phyloP scores from a whole-genome alignment of 2,888 invertebrate genomes.

The Athrips mouffetella region DNA sequence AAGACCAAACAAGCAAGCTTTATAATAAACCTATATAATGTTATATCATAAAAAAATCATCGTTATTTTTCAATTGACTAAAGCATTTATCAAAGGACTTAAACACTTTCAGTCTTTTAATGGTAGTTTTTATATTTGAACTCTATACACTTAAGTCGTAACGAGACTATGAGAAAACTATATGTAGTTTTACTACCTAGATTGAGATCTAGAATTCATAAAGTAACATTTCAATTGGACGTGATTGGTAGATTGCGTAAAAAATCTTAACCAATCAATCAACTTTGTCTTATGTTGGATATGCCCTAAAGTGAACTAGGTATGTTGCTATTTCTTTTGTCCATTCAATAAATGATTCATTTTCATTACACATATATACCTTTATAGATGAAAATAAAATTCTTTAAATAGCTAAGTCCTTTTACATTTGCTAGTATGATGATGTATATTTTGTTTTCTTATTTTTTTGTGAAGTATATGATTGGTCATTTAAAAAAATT shows the following conservation, averaged over 20 bases:
- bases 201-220: constrained; percentile 11
- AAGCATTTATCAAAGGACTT: too few relatives aligned
- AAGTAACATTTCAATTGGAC: constrained; percentile 14
- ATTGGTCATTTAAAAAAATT: too few relatives aligned
- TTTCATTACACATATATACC: constrained; percentile 2
- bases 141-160: too few relatives aligned
- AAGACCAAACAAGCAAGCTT: too few relatives aligned
- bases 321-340: constrained; percentile 11
- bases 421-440: neutral
- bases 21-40: too few relatives aligned
- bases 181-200: neutral
- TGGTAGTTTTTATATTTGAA: too few relatives aligned
- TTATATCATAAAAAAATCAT: too few relatives aligned
- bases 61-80: too few relatives aligned
- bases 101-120: too few relatives aligned
- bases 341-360: constrained; percentile 6
- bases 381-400: constrained; percentile 6
- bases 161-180: neutral
- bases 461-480: too few relatives aligned
- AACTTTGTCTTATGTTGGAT: constrained; percentile 5
- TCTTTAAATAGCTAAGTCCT: constrained; percentile 1
- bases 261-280: constrained; percentile 13
- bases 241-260: constrained; percentile 13
- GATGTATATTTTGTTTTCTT: neutral
- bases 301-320: constrained; percentile 1